phyloP scores from a whole-genome alignment of 2,797 vertebrate species.

The Oreortyx pictus region DNA sequence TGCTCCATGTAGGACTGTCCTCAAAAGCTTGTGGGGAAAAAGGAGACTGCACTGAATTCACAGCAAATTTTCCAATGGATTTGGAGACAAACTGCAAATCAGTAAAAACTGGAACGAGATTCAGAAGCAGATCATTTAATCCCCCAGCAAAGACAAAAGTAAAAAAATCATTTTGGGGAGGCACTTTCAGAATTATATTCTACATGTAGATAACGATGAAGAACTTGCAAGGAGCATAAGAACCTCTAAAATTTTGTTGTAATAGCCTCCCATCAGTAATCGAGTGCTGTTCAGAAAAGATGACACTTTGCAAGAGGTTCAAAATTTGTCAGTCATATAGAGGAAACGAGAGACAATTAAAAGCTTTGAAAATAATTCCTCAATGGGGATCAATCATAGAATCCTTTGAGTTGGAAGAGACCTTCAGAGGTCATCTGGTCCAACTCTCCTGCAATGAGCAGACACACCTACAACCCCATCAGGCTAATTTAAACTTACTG shows the following conservation, averaged over 20 bases:
- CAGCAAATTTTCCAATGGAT: not conserved
- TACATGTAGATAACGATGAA: not conserved
- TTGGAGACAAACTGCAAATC: not conserved
- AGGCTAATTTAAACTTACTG: not conserved
- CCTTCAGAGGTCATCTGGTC: too few species aligned
- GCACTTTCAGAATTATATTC: not conserved
- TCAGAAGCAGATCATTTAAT: not conserved
- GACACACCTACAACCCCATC: not conserved
- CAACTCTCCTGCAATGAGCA: too few species aligned
- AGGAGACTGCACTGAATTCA: not conserved
- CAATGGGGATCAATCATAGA: not conserved
- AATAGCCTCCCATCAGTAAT: not conserved
- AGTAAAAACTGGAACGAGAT: not conserved
- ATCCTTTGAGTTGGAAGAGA: too few species aligned
- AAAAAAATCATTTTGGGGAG: not conserved
- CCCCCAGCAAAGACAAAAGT: rapidly evolving
- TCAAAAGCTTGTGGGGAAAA: not conserved
- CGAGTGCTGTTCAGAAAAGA: not conserved
- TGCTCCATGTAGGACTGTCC: not conserved
- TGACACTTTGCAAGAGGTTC: rapidly evolving
- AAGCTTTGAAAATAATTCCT: not conserved
- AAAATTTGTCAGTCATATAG: not conserved
- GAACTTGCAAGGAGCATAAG: not conserved
- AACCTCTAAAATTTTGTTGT: not conserved
- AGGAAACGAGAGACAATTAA: not conserved